Evolutionary conservation across 2,113 vertebrate species (phyloP), one percentile per base, ranked within the genome.

Genomic region (Mobula hypostoma): DNA sequence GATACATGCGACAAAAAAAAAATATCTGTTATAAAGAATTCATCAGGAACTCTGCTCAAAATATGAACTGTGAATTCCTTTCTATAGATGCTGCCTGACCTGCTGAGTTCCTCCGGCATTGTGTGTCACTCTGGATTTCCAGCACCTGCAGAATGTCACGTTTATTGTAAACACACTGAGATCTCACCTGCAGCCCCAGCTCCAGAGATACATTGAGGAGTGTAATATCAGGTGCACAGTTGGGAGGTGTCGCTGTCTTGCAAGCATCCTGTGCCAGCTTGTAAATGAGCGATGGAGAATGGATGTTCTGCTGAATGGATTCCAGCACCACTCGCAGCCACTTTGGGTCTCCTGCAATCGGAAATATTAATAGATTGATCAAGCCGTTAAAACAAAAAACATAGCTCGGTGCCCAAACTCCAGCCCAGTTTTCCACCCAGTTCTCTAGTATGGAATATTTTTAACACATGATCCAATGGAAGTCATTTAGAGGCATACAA

Each of bases 191-290:
- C 36, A 96, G 94, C 29, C 96, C 96, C 15, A 96, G 94, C 93
- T 96, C 96, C 95, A 96, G 94, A 0, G 96, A 96, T 1, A 96
- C 95, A 82, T 96, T 95, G 94, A 96, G 95, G 87, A 96, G 95
- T 0, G 95, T 96, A 94, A 94, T 94, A 93, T 96, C 96, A 0
- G 95, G 95, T 0, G 96, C 94, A 0, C 63, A 40, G 2, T 94
- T 95, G 74, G 95, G 95, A 0, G 95, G 96, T 0, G 95, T 95
- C 58, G 95, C 96, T 0, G 96, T 96, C 94, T 96, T 96, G 94
- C 96, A 96, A 94, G 95, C 96, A 0, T 96, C 96, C 83, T 96
- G 96, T 0, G 96, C 96, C 95, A 96, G 95, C 70, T 96, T 96
- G 95, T 95, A 96, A 36, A 96, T 96, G 94, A 96, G 94, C 11